A percentile compares a stretch with the other conserved stretches of the same genome.
phyloP scores from a whole-genome alignment of 2,888 invertebrate species.

The Pachydiplax longipennis region DNA sequence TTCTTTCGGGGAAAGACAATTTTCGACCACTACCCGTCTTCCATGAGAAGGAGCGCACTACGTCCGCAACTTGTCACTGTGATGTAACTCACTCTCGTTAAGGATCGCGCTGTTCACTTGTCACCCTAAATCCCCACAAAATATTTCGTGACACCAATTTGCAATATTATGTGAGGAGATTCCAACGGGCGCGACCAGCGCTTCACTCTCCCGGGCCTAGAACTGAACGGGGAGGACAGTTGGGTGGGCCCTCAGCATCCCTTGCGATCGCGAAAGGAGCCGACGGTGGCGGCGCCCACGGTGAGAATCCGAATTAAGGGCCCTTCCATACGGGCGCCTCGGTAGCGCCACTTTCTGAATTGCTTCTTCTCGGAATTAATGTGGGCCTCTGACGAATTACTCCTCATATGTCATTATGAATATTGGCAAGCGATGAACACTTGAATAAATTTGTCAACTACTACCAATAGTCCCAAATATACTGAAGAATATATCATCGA shows the following conservation, averaged over 20 bases:
- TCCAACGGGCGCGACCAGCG: not conserved
- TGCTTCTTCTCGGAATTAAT: too few relatives aligned
- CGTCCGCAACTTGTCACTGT: not conserved
- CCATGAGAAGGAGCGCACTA: not conserved
- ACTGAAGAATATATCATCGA: too few relatives aligned
- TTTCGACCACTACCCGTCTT: not conserved
- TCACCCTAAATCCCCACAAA: not conserved
- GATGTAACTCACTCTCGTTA: not conserved
- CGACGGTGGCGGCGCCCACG: not conserved
- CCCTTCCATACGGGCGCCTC: too few relatives aligned
- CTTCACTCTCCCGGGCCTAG: conserved; percentile 39
- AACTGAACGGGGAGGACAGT: conserved; percentile 23
- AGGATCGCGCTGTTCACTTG: not conserved
- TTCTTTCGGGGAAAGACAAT: not conserved
- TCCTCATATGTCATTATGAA: too few relatives aligned
- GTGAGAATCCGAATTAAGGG: not conserved
- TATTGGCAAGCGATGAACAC: too few relatives aligned
- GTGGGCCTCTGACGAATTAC: too few relatives aligned
- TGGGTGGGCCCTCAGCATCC: not conserved
- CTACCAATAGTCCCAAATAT: too few relatives aligned
- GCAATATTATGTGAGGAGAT: not conserved
- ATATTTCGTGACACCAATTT: not conserved
- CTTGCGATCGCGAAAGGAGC: not conserved
- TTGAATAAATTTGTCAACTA: too few relatives aligned
- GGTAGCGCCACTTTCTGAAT: too few relatives aligned